Percentiles rank a stretch among this genome's conserved stretches.
Conservation (phyloP, 2,113 vertebrate genomes). For the Progne subis region DNA sequence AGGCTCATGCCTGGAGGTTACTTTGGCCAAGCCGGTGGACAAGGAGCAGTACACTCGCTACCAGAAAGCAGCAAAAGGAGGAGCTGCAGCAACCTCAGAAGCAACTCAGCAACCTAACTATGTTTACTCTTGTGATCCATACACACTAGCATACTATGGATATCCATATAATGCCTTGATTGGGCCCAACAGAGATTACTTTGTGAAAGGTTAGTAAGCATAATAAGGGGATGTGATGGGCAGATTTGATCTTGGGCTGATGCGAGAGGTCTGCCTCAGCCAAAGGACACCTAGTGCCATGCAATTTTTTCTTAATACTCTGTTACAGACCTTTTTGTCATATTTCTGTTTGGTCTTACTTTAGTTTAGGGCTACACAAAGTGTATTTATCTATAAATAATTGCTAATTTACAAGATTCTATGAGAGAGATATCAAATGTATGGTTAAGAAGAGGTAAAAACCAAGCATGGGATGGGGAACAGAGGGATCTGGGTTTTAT, state of each 20-base stretch:
- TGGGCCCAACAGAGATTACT: constrained; percentile 98
- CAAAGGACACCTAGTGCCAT: background rate
- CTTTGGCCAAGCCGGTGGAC: constrained; percentile 96
- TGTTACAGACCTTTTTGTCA: background rate
- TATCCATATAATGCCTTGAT: constrained; percentile 96
- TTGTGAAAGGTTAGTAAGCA: constrained; percentile 94
- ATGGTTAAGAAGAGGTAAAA: background rate
- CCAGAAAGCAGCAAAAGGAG: constrained; percentile 95
- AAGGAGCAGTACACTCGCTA: constrained; percentile 98
- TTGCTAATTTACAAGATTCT: background rate
- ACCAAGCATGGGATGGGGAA: background rate
- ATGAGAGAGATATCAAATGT: background rate
- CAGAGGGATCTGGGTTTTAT: background rate
- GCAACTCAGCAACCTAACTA: constrained; percentile 85
- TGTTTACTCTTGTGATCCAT: constrained; percentile 96
- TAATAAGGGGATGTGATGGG: background rate
- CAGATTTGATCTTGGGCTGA: background rate
- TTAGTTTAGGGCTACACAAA: background rate
- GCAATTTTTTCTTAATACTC: background rate
- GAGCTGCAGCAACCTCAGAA: constrained; percentile 55
- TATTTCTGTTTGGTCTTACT: background rate
- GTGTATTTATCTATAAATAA: background rate
- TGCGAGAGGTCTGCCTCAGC: background rate
- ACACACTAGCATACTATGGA: constrained; percentile 92
- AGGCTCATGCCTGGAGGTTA: constrained; percentile 95